Conservation (phyloP, 2,888 invertebrate species). For the Acleris sparsana region DNA sequence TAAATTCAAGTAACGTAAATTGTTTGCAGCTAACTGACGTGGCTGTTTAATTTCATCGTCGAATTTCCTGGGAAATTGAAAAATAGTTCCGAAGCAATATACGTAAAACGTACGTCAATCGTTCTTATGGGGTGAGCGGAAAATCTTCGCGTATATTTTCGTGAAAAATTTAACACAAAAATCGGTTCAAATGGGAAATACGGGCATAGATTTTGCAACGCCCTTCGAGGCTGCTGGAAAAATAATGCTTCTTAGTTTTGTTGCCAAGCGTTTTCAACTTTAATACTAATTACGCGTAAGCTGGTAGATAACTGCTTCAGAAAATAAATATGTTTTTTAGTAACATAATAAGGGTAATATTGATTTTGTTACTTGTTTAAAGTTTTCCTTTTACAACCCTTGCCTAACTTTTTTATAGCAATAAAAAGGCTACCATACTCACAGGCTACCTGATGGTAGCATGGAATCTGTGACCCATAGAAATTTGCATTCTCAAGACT, state of each 20-base stretch:
- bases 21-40: conserved; percentile 33
- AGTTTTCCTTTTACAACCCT: no score
- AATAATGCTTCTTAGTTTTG: background rate
- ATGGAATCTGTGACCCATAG: no score
- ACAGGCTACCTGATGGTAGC: no score
- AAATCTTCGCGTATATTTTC: conserved; percentile 49
- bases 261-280: background rate
- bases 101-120: conserved; percentile 51
- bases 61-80: conserved; percentile 41
- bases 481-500: no score
- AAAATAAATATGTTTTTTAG: no score
- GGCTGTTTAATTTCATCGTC: conserved; percentile 47
- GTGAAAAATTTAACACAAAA: conserved; percentile 47
- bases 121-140: conserved; percentile 42
- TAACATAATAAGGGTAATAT: no score
- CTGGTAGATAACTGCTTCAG: background rate
- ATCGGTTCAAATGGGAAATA: conserved; percentile 42
- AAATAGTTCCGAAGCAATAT: conserved; percentile 46
- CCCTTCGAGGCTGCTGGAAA: background rate
- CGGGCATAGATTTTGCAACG: background rate
- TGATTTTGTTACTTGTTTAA: no score
- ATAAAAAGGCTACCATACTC: no score
- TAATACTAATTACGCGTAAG: background rate
- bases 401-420: no score
- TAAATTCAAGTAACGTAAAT: background rate